These are phyloP conservation scores for Salvator merianae DNA, from an alignment of 2,113 vertebrate species.

Conservation along the genomic window DNA sequence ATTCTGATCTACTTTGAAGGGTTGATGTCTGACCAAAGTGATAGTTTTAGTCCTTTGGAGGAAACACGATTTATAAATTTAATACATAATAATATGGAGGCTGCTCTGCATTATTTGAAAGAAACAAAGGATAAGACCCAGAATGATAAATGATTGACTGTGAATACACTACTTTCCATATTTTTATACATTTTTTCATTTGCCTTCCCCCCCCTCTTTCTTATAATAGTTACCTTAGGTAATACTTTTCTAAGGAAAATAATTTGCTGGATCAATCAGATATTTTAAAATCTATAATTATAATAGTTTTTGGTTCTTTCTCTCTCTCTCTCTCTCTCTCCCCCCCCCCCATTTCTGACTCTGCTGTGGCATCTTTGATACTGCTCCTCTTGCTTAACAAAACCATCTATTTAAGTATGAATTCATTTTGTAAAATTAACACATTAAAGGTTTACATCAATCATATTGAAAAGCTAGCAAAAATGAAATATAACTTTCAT, in stretches of 20 bases:
- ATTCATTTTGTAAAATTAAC: conserved; percentile 57
- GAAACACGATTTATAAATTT: background rate
- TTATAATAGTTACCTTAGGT: background rate
- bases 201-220: background rate
- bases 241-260: background rate
- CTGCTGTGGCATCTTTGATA: conserved; percentile 23
- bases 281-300: conserved; percentile 29
- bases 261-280: conserved; percentile 27
- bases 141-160: background rate
- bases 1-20: background rate
- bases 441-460: conserved; percentile 55
- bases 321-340: background rate
- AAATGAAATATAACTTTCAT: conserved; percentile 58
- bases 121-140: background rate
- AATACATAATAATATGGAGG: background rate
- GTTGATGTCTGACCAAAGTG: background rate
- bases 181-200: background rate
- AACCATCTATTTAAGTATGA: conserved; percentile 54
- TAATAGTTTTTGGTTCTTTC: background rate
- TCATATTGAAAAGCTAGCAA: conserved; percentile 62
- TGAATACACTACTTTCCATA: background rate
- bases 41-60: background rate
- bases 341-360: background rate
- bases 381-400: conserved; percentile 55
- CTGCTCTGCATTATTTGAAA: background rate